A percentile compares a stretch with the other conserved stretches of the same genome.
These are phyloP conservation scores for Sinohyriopsis cumingii DNA, from an alignment of 2,888 invertebrate species.

Conservation along the genomic window DNA sequence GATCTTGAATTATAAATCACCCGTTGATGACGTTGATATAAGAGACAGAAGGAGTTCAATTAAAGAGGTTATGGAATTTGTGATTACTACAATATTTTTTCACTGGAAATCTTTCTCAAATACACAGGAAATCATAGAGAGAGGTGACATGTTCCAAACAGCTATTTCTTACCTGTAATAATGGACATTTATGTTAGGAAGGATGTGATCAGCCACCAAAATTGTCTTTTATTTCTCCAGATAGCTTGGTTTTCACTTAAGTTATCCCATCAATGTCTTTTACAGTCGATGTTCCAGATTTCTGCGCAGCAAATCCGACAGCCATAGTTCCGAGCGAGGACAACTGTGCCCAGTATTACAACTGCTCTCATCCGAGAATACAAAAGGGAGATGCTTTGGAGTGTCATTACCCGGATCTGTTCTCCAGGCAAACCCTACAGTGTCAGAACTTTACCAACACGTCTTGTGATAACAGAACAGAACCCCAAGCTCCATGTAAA, in stretches of 20 bases:
- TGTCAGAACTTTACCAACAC: constrained; percentile 33
- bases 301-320: constrained; percentile 26
- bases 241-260: neutral
- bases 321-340: constrained; percentile 20
- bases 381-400: constrained; percentile 19
- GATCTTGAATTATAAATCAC: too few species aligned
- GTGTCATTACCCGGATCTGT: constrained; percentile 40
- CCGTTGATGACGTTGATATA: too few species aligned
- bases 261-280: neutral
- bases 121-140: too few species aligned
- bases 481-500: constrained; percentile 44
- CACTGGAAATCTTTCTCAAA: too few species aligned
- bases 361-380: constrained; percentile 26
- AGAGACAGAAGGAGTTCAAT: too few species aligned
- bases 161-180: too few species aligned
- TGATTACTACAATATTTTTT: too few species aligned
- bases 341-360: constrained; percentile 44
- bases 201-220: too few species aligned
- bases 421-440: constrained; percentile 21
- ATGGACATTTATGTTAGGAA: too few species aligned
- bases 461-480: constrained; percentile 30
- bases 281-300: constrained; percentile 17
- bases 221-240: neutral
- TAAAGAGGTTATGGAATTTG: too few species aligned
- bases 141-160: too few species aligned